Evolutionary conservation across 2,113 vertebrate genomes (phyloP), one percentile per base, ranked within the genome.

Genomic region (Acinonyx jubatus): DNA sequence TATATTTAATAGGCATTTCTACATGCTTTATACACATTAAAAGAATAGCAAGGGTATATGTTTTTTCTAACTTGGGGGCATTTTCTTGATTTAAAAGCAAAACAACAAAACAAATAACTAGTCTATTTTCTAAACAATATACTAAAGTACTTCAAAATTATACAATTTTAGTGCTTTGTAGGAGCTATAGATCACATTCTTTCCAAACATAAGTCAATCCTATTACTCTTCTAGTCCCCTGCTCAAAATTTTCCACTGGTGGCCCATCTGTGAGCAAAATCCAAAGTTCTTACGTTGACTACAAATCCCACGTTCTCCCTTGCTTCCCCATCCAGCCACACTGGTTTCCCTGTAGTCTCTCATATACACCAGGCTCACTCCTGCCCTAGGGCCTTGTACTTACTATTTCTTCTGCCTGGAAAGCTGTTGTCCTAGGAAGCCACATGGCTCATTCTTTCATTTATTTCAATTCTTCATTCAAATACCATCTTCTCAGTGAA

Each of bases 51-150:
- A 96, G 63, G 16, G 1, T 36, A 10, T 65, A 12, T 57, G 57
- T 66, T 45, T 61, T 68, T 79, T 74, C 73, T 55, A 52, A 81
- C 69, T 88, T 90, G 4, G 76, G 29, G 27, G 9, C 1, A 0
- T 87, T 92, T 88, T 41, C 33, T 94, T 90, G 69, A 91, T 86
- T 97, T 83, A 88, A 95, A 96, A 97, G 91, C 74, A 88, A 93
- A 95, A 79, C 52, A 94, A 93, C 52, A 94, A 91, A 82, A 82
- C 55, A 85, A 65, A 21, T n/a, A 95, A 87, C 5, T 41, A 80
- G 16, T 86, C 31, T 85, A 36, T 76, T 88, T 69, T 95, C 55
- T 95, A 45, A 89, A 95, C 61, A 73, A 91, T 21, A 74, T 12
- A 31, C 25, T 76, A 71, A 87, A 96, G 23, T 41, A 78, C 31